Evolutionary conservation across 2,113 vertebrate species (phyloP).

Genomic region (Cyanoramphus novaezelandiae): DNA sequence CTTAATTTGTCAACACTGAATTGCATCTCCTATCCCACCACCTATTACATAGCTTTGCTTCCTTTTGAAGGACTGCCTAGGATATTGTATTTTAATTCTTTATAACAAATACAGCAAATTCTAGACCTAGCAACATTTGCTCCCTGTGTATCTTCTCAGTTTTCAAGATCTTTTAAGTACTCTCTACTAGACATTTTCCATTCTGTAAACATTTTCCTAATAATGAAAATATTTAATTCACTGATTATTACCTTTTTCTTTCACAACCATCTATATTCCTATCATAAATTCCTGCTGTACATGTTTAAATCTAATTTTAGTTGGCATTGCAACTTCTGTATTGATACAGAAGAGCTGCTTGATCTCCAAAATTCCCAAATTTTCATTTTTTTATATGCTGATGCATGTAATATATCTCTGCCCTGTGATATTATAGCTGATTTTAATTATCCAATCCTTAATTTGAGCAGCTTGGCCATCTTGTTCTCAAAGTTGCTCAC

Average conservation of each 20-base stretch:
- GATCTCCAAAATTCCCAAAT: background rate
- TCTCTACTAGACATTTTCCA: background rate
- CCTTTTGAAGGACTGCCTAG: background rate
- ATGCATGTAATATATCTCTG: background rate
- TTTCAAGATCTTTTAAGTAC: background rate
- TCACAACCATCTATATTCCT: background rate
- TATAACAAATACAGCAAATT: background rate
- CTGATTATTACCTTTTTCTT: background rate
- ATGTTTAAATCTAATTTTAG: background rate
- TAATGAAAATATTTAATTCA: background rate
- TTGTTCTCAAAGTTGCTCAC: background rate
- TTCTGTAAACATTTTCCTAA: background rate
- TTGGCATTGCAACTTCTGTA: background rate
- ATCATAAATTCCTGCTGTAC: background rate
- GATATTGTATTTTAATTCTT: background rate
- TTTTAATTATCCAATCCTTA: constrained; percentile 8
- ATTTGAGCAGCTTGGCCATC: background rate
- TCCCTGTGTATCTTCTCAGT: background rate
- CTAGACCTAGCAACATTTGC: background rate
- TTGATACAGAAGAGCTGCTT: background rate
- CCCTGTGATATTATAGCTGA: background rate
- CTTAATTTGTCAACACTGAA: background rate
- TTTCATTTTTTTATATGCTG: background rate
- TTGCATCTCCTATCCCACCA: background rate
- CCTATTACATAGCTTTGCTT: background rate